Base-by-base conservation (phyloP, 2,888 invertebrate species). In the Margaritifera margaritifera region DNA sequence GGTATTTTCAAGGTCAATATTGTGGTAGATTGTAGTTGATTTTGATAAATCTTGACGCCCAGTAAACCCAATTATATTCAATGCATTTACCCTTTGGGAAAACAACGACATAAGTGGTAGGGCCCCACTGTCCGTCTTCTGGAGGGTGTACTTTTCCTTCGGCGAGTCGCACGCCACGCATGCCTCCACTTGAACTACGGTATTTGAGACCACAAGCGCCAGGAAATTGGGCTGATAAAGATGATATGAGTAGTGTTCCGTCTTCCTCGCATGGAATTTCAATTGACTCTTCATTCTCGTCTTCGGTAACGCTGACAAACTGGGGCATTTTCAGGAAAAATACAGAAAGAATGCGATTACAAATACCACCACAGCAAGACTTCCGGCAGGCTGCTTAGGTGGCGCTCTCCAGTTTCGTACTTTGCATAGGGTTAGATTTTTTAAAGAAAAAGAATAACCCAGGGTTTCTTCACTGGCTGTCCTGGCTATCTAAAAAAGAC, bases 141-240 rank as follows among this genome's bases (percentile, higher is more conserved):
- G 98, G 98, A 42, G 98, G 94, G 91, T 96, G 96, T 66, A 99
- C 92, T 85, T 95, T 93, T 65, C 96, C 97, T 88, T 98, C 98
- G 84, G 94, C 95, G 66, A 98, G 92, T 70, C 98, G 93, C 69
- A 90, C 86, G 18, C 89, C 89, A 19, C 88, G 78, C 69, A 86
- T 80, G 31, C 81, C 80, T 2, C 88, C 87, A 6, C 85, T 84
- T 57, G 97, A 97, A 89, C 96, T 96, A 73, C 97, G 93, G 91
- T 96, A 99, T 92, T 99, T 99, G 64, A 99, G 92, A 22, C 99
- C 99, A 89, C 96, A 96, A 55, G 98, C 95, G 72, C 98, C 98
- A 62, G 99, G 99, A 91, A 96, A 99, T 90, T 99, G 98, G 56
- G 97, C 98, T 77, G 96, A 94, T 66, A 99, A 92, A 6, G 99